These are phyloP conservation scores for Tenthredo notha DNA, from an alignment of 2,888 invertebrate genomes.

Conservation along the genomic window DNA sequence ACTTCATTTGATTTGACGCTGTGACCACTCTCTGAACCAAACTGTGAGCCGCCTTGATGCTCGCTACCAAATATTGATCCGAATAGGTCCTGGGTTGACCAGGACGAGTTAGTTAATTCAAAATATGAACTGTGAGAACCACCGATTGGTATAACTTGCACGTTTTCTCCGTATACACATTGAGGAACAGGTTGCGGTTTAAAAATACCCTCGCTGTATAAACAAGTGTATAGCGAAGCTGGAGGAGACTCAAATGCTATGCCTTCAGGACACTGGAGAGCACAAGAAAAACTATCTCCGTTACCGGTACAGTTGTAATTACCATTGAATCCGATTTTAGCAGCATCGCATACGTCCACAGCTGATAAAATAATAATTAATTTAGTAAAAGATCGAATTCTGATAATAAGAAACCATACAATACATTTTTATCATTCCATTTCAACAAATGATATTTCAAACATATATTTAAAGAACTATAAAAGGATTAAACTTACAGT, in stretches of 20 bases:
- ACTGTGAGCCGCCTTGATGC: neutral
- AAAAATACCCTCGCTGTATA: constrained; percentile 84
- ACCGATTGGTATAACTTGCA: constrained; percentile 61
- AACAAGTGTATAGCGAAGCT: constrained; percentile 84
- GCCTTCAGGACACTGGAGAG: constrained; percentile 84
- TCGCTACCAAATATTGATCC: constrained; percentile 38
- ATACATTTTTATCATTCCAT: constrained; percentile 47
- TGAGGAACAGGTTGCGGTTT: constrained; percentile 86
- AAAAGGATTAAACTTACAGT: constrained; percentile 77
- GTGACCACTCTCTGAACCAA: neutral
- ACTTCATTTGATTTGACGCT: neutral
- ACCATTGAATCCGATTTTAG: constrained; percentile 87
- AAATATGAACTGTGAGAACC: constrained; percentile 62
- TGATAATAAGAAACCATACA: neutral
- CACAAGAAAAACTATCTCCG: constrained; percentile 83
- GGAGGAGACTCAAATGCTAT: constrained; percentile 83
- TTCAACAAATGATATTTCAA: constrained; percentile 36
- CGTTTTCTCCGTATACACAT: constrained; percentile 83
- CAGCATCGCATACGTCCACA: constrained; percentile 81
- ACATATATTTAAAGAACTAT: constrained; percentile 12
- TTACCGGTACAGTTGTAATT: constrained; percentile 86
- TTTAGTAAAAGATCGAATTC: neutral
- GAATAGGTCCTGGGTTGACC: constrained; percentile 61
- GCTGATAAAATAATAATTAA: constrained; percentile 77
- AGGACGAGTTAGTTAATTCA: constrained; percentile 63